These are phyloP conservation scores for Ammodytes marinus DNA, from an alignment of 2,113 vertebrate genomes.

Conservation along the genomic window DNA sequence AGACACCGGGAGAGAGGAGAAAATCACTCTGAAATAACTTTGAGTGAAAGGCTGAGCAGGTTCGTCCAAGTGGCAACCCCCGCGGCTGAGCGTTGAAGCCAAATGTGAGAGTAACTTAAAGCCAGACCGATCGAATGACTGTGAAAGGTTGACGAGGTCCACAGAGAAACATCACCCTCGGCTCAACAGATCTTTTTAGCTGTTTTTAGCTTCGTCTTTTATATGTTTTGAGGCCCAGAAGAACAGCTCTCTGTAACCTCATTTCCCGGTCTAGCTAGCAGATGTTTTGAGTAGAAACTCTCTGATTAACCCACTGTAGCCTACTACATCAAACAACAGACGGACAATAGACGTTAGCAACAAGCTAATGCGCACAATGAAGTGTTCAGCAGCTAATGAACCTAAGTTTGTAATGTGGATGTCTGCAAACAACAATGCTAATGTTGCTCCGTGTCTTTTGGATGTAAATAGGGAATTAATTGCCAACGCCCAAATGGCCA, in stretches of 20 bases:
- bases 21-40: slow-evolving; percentile 42
- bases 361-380: neutral
- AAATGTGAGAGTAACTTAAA: slow-evolving; percentile 29
- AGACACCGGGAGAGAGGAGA: slow-evolving; percentile 17
- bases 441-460: neutral
- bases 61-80: slow-evolving; percentile 63
- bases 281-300: neutral
- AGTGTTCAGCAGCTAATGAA: neutral
- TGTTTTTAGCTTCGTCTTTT: neutral
- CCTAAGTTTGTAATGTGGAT: neutral
- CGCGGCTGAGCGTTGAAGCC: slow-evolving; percentile 5
- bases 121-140: neutral
- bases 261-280: neutral
- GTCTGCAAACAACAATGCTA: neutral
- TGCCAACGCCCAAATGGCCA: neutral
- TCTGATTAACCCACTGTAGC: neutral
- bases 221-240: neutral
- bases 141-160: neutral
- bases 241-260: neutral
- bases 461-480: neutral
- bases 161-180: neutral
- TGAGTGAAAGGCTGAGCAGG: slow-evolving; percentile 38
- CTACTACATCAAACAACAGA: neutral
- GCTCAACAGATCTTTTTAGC: neutral
- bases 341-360: neutral